These are phyloP conservation scores for Spongilla lacustris DNA, from an alignment of 37 sponge, comb jelly and placozoan genomes.

Conservation along the genomic window DNA sequence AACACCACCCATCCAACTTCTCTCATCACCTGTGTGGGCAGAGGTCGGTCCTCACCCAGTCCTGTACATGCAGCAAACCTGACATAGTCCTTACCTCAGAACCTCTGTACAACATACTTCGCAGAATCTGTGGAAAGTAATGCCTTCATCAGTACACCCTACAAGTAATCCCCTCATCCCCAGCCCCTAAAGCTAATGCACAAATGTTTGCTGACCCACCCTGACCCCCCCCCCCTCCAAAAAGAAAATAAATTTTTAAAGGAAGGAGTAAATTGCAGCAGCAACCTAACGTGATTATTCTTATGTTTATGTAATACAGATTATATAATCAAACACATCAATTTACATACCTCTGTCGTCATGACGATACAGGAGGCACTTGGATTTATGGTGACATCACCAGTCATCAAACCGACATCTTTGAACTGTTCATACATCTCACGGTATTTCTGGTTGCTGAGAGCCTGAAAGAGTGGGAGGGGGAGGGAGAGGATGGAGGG, in stretches of 20 bases:
- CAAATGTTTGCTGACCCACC: neutral
- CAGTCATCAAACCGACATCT: slow-evolving; percentile 99
- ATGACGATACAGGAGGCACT: slow-evolving; percentile 95
- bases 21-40: slow-evolving; percentile 81
- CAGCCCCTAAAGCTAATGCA: neutral
- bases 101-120: slow-evolving; percentile 95
- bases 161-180: slow-evolving; percentile 3
- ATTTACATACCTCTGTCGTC: slow-evolving; percentile 79
- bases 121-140: slow-evolving; percentile 70
- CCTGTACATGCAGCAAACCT: neutral
- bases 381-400: slow-evolving; percentile 95
- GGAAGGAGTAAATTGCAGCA: too few species aligned
- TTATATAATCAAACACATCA: neutral
- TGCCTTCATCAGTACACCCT: neutral
- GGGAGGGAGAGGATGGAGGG: neutral
- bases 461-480: slow-evolving; percentile 53
- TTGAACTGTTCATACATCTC: slow-evolving; percentile 91
- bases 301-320: neutral
- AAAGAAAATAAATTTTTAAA: neutral
- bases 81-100: slow-evolving; percentile 73
- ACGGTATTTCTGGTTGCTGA: slow-evolving; percentile 97
- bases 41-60: neutral
- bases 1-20: slow-evolving; percentile 97
- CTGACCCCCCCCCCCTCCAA: too few species aligned
- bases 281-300: too few species aligned